phyloP scores from a whole-genome alignment of 2,113 vertebrate species.

The Eonycteris spelaea region DNA sequence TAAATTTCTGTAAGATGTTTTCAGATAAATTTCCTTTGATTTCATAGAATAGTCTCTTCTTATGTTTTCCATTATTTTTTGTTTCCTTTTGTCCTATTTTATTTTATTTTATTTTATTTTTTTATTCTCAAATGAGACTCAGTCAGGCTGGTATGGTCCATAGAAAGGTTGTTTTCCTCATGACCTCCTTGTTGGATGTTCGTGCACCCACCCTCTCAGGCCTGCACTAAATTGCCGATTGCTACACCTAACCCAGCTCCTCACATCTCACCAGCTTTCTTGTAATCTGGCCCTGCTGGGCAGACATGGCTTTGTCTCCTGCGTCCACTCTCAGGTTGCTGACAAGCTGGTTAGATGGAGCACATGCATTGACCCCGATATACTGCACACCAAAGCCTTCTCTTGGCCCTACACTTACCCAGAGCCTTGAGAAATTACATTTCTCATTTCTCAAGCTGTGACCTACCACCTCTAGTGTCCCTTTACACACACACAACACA shows the following conservation, averaged over 20 bases:
- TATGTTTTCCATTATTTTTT: not conserved
- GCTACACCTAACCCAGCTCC: not conserved
- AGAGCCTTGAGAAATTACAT: not conserved
- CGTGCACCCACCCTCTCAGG: not conserved
- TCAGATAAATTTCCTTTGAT: constrained; percentile 1
- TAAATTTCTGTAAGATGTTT: not conserved
- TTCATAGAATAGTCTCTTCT: not conserved
- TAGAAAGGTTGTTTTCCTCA: not conserved
- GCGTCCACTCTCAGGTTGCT: not conserved
- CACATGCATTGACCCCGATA: not conserved
- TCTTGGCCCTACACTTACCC: not conserved
- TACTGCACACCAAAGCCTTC: fast-evolving
- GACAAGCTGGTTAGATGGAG: not conserved
- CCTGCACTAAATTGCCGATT: not conserved
- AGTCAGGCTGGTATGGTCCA: not conserved
- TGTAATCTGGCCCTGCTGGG: not conserved
- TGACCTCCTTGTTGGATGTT: not conserved
- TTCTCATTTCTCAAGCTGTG: not conserved
- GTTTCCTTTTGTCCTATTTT: not conserved
- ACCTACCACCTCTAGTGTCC: not conserved
- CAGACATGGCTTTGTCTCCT: not conserved
- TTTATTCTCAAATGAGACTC: not conserved
- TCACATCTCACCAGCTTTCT: not conserved
- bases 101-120: not conserved
- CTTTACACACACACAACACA: no score